Conservation (phyloP, 2,888 invertebrate genomes). For the Phalera bucephala region DNA sequence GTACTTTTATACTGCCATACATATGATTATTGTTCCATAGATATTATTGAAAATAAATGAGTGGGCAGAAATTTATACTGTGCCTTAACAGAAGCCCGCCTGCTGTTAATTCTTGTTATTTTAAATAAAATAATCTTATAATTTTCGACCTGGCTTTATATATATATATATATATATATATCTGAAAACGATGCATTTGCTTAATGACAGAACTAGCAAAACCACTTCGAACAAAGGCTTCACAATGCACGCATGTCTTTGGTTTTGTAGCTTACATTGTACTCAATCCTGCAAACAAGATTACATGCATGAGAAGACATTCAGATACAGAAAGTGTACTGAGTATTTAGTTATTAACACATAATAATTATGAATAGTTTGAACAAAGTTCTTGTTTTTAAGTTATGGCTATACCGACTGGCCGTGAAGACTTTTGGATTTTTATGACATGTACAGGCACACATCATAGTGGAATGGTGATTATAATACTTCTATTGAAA, state of each 20-base stretch:
- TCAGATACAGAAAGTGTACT: neutral
- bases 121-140: too few species aligned
- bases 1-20: too few species aligned
- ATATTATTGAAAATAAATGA: neutral
- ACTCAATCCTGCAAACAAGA: too few species aligned
- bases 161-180: too few species aligned
- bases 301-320: neutral
- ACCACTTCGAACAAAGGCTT: constrained; percentile 17
- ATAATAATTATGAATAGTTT: neutral
- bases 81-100: constrained; percentile 7
- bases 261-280: constrained; percentile 29
- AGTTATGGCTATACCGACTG: neutral
- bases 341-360: constrained; percentile 14
- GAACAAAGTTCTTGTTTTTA: neutral
- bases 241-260: constrained; percentile 23
- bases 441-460: constrained; percentile 8
- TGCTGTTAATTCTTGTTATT: too few species aligned
- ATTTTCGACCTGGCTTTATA: too few species aligned
- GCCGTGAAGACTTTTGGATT: constrained; percentile 2
- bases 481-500: constrained; percentile 14
- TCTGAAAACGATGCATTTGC: constrained; percentile 5
- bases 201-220: constrained; percentile 25
- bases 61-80: neutral
- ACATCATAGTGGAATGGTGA: constrained; percentile 29
- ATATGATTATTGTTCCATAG: constrained; percentile 15